phyloP scores from a whole-genome alignment of 2,888 invertebrate species.

The Fabriciana adippe region DNA sequence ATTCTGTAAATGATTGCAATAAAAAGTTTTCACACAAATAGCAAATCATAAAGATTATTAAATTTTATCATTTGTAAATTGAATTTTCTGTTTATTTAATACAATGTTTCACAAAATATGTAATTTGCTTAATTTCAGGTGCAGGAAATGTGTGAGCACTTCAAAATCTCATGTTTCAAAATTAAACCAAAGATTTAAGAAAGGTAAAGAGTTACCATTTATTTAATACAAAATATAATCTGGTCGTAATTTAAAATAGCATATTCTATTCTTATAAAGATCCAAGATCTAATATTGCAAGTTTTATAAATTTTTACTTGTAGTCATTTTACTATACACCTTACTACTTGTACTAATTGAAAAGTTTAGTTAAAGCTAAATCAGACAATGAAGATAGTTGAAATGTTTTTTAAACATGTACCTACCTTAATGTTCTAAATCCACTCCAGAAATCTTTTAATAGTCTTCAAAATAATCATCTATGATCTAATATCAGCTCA shows the following conservation, averaged over 20 bases:
- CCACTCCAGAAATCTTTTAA: too few species aligned
- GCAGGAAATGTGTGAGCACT: slow-evolving; percentile 97
- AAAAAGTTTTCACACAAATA: too few species aligned
- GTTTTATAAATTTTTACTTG: slow-evolving; percentile 18
- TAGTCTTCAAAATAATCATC: too few species aligned
- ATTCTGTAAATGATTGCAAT: too few species aligned
- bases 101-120: too few species aligned
- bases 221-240: slow-evolving; percentile 17
- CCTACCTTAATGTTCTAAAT: too few species aligned
- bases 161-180: slow-evolving; percentile 93
- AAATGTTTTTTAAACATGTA: too few species aligned
- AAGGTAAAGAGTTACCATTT: slow-evolving; percentile 41
- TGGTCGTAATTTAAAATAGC: slow-evolving; percentile 28
- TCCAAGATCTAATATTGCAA: slow-evolving; percentile 29
- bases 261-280: slow-evolving; percentile 21
- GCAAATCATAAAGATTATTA: too few species aligned
- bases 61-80: too few species aligned
- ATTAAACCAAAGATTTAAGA: slow-evolving; percentile 73
- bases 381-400: too few species aligned
- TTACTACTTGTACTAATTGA: not conserved
- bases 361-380: not conserved
- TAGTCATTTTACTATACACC: slow-evolving; percentile 6
- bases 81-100: too few species aligned
- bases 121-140: slow-evolving; percentile 83
- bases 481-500: too few species aligned